These are phyloP conservation scores for Phoenicopterus ruber DNA, from an alignment of 2,113 vertebrate genomes.

Conservation along the genomic window DNA sequence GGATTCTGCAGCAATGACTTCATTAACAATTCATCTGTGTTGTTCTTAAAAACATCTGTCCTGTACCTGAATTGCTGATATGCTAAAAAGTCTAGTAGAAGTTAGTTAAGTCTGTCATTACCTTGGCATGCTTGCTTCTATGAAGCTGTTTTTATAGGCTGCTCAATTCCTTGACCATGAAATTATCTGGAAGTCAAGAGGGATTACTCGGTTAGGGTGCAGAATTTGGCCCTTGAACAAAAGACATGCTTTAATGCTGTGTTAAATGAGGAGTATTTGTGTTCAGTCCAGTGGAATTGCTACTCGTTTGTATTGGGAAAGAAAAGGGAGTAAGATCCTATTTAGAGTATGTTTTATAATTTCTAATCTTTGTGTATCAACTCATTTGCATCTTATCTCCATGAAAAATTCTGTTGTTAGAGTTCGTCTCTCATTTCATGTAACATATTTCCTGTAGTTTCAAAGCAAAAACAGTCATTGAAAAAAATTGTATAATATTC, in stretches of 20 bases:
- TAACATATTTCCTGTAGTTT: neutral
- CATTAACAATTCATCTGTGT: neutral
- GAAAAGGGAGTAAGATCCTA: neutral
- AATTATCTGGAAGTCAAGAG: neutral
- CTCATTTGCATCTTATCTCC: neutral
- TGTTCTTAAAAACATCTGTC: neutral
- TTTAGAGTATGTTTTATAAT: neutral
- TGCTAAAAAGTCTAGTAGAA: neutral
- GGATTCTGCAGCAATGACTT: neutral
- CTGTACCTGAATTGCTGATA: neutral
- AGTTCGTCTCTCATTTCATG: neutral
- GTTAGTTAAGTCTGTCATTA: neutral
- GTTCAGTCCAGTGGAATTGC: neutral
- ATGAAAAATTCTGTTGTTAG: neutral
- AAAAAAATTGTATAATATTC: neutral
- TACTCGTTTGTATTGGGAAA: neutral
- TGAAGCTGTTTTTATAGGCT: neutral
- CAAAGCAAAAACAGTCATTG: neutral
- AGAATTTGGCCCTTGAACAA: neutral
- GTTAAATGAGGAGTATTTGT: neutral
- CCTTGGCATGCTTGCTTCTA: neutral
- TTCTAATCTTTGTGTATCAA: neutral
- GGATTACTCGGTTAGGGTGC: neutral
- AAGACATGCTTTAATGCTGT: neutral
- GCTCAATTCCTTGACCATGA: neutral